Evolutionary conservation across 2,113 vertebrate genomes (phyloP).

Genomic region (Monopterus albus): DNA sequence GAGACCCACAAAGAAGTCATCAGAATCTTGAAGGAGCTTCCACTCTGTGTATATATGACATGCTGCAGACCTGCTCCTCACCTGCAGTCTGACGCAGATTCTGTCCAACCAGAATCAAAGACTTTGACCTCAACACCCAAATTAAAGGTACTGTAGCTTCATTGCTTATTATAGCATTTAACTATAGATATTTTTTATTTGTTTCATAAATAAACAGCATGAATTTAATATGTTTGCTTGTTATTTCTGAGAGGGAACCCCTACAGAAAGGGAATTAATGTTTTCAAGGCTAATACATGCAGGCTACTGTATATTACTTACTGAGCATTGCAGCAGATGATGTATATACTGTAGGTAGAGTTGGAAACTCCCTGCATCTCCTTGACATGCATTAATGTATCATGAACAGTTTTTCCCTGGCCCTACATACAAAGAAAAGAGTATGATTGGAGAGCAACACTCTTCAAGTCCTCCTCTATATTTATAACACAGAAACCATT

Average conservation of each 20-base stretch:
- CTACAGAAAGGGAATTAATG: too few relatives aligned
- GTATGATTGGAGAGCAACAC: conserved; percentile 19
- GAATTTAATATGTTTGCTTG: too few relatives aligned
- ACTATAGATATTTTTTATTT: neutral
- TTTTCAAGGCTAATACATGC: neutral
- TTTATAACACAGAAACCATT: conserved; percentile 35
- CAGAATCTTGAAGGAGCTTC: conserved; percentile 93
- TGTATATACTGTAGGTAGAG: neutral
- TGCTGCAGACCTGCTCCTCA: conserved; percentile 88
- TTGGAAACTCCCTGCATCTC: neutral
- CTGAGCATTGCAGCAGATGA: conserved; percentile 15
- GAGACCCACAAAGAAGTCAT: conserved; percentile 95
- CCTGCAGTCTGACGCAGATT: conserved; percentile 67
- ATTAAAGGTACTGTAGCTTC: conserved; percentile 61
- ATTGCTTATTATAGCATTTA: neutral
- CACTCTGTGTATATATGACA: conserved; percentile 89
- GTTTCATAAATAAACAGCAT: neutral
- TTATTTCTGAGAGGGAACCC: too few relatives aligned
- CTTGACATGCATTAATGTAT: conserved; percentile 23
- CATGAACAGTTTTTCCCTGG: conserved; percentile 22
- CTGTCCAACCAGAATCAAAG: conserved; percentile 71
- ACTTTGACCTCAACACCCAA: conserved; percentile 21
- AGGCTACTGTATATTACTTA: neutral
- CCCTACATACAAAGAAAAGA: conserved; percentile 14
- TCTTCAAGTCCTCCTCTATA: conserved; percentile 10